These are phyloP conservation scores for Cinara cedri DNA, from an alignment of 2,888 invertebrate genomes.

Conservation along the genomic window DNA sequence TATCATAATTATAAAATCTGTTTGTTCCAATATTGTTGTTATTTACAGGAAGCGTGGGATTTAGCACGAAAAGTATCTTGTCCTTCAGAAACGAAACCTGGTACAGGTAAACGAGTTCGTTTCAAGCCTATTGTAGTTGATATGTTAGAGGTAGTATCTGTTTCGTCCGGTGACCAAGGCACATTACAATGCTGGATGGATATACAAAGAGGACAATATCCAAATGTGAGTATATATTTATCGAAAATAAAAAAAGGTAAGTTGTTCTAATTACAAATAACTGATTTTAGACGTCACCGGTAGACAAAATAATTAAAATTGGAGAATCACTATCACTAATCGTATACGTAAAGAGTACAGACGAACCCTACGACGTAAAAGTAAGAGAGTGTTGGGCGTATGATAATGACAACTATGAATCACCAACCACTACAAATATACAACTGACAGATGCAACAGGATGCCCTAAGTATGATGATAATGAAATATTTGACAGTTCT, in stretches of 20 bases:
- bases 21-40: too few species aligned
- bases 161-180: constrained; percentile 67
- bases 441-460: constrained; percentile 73
- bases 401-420: constrained; percentile 70
- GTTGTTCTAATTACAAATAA: constrained; percentile 6
- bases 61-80: constrained; percentile 71
- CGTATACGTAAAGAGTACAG: constrained; percentile 72
- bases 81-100: constrained; percentile 59
- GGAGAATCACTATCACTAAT: constrained; percentile 75
- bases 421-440: constrained; percentile 68
- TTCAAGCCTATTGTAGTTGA: constrained; percentile 73
- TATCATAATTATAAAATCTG: neutral
- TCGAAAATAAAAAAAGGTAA: neutral
- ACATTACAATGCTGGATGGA: constrained; percentile 81
- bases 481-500: neutral
- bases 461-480: constrained; percentile 69
- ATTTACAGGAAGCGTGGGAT: constrained; percentile 68
- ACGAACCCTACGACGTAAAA: constrained; percentile 71
- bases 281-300: constrained; percentile 67
- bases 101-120: constrained; percentile 62
- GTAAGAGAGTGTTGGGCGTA: constrained; percentile 79
- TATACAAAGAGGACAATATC: constrained; percentile 73
- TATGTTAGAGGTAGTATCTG: constrained; percentile 73
- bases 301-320: constrained; percentile 71
- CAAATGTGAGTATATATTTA: constrained; percentile 66